These are phyloP conservation scores for Poeciliopsis gracilis DNA, from an alignment of 2,797 vertebrate species.

Conservation along the genomic window DNA sequence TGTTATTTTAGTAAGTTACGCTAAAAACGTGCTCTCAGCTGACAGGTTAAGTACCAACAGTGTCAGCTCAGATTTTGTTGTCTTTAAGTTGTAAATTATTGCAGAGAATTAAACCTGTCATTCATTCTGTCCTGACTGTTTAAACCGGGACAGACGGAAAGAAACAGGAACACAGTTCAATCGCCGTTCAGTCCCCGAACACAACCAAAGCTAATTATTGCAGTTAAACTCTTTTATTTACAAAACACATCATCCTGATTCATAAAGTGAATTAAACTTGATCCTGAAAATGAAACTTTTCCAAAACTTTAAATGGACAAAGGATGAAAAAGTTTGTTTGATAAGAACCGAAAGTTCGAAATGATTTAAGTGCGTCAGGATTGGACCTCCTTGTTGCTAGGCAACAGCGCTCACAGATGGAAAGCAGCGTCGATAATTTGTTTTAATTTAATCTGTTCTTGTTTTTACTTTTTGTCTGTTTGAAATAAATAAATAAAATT, in stretches of 20 bases:
- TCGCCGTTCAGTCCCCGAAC: not conserved
- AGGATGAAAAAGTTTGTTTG: not conserved
- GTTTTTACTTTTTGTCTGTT: too few relatives aligned
- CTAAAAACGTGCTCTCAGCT: conserved; percentile 2
- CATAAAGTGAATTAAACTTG: not conserved
- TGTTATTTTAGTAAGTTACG: not conserved
- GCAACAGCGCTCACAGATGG: too few relatives aligned
- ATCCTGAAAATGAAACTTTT: not conserved
- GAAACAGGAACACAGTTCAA: not conserved
- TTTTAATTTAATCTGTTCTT: too few relatives aligned
- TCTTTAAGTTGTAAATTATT: not conserved
- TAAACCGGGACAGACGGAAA: not conserved
- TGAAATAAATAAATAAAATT: too few relatives aligned
- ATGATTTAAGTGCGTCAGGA: not conserved
- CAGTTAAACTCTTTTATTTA: not conserved
- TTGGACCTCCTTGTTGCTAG: not conserved
- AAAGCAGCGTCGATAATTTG: too few relatives aligned
- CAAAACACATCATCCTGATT: not conserved
- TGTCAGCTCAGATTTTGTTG: not conserved
- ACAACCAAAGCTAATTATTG: not conserved
- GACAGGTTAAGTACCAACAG: conserved; percentile 1
- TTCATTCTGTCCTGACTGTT: not conserved
- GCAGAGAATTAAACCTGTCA: not conserved
- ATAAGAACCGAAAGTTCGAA: not conserved
- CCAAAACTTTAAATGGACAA: not conserved